Conservation (phyloP, 2,888 invertebrate genomes). For the Charanyca ferruginea region DNA sequence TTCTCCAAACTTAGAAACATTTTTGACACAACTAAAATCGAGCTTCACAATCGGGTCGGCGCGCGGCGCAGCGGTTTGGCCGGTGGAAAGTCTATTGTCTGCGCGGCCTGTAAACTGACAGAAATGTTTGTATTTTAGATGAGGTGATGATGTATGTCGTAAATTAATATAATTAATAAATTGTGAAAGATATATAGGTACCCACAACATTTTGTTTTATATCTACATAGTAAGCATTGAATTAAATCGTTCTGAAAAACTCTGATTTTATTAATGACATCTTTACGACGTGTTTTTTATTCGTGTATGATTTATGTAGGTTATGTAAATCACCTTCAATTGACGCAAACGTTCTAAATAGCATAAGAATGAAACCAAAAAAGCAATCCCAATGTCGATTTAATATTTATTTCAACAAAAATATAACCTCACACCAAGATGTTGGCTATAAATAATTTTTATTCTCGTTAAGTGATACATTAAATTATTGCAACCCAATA, state of each 20-base stretch:
- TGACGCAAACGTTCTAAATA: constrained; percentile 14
- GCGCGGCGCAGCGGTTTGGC: too few relatives aligned
- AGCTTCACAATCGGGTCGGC: too few relatives aligned
- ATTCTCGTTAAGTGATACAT: constrained; percentile 59
- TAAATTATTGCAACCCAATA: constrained; percentile 74
- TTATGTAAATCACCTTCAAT: not conserved
- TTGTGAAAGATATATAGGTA: too few relatives aligned
- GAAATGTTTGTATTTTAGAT: too few relatives aligned
- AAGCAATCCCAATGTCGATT: not conserved
- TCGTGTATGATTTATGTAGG: constrained; percentile 21
- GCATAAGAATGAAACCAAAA: constrained; percentile 22
- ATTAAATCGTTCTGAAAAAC: not conserved
- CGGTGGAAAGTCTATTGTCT: too few relatives aligned
- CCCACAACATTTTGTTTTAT: too few relatives aligned
- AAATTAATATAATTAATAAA: too few relatives aligned
- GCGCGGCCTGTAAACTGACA: too few relatives aligned
- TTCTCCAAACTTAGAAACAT: too few relatives aligned
- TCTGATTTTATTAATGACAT: constrained; percentile 1
- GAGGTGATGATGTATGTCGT: too few relatives aligned
- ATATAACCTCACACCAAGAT: constrained; percentile 49
- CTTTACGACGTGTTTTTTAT: constrained; percentile 28
- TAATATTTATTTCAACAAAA: constrained; percentile 44
- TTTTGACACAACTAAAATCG: too few relatives aligned
- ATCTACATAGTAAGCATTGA: too few relatives aligned
- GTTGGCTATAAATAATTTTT: constrained; percentile 52